Base-by-base conservation (phyloP, 2,113 vertebrate species). In the Leucopternis melanops region DNA sequence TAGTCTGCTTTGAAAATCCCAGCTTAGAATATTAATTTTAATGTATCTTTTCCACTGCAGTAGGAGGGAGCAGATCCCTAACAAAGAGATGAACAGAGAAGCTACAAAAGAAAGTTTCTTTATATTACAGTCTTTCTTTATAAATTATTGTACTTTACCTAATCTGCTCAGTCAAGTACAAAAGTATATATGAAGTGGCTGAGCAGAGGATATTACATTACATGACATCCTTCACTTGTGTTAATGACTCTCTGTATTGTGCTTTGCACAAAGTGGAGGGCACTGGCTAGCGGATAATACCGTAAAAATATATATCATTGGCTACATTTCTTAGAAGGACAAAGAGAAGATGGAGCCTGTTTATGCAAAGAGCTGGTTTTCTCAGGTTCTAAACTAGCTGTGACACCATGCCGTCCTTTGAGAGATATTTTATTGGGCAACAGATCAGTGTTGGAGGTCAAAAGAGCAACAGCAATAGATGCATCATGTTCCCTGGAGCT, bases 1-100 rank as follows among this genome's bases (percentile, higher is more conserved):
- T 42, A 89, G 77, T n/a, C 44, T 88, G 59, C 95, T 93, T 93
- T 95, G 92, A 94, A 95, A 95, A 92, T 87, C 70, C 54, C 45
- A 80, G 27, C 36, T 88, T 82, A 90, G 62, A 86, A 73, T 94
- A 91, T 92, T 94, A 88, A 91, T 95, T 93, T 87, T 81, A 84
- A 86, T 25, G 34, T 84, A 71, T 29, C 49, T 86, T 93, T 94
- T 86, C 42, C 40, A 69, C 45, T 84, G 31, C 10, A 69, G 65
- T 65, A 86, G 49, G 52, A 92, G 47, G 47, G 61, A 90, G 25
- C 25, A 80, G 40, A 66, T 82, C 31, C 15, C 62, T 77, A 67
- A 55, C 61, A 81, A 55, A 70, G 57, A 42, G 45, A 69, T 3
- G 34, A 94, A 80, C 13, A 70, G 62, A 81, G 42, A 78, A 63